Evolutionary conservation across 2,797 vertebrate genomes (phyloP), one percentile per base, ranked within the genome.

Genomic region (Sebastes hubbsi): DNA sequence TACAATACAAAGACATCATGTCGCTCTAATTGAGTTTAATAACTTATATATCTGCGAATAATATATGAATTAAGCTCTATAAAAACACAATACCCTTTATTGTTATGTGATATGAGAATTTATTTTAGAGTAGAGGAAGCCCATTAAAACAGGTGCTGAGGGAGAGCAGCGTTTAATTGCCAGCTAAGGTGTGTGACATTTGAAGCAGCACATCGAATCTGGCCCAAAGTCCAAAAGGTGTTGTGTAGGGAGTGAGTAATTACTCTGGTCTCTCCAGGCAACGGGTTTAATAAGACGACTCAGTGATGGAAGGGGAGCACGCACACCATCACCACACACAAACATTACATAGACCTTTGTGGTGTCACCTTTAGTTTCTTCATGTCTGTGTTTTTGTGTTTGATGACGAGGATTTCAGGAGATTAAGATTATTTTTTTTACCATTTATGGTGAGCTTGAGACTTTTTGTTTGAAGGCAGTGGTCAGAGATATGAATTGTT

Each of bases 211-310:
- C 88, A 88, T 93, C 80, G 73, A 87, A 88, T 94, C 89, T 94
- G 88, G 90, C 88, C 92, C 90, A 92, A 91, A 93, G 92, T 95
- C 94, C 90, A 93, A 91, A 91, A 95, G 88, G 91, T 95, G 94
- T 87, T 83, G 82, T 93, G 90, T 95, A 27, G 89, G 87, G 88
- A 89, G 91, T 91, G 84, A 77, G 90, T 94, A 96, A 95, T 96
- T 96, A 92, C 22, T 80, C 86, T 84, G 76, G 75, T 92, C 94
- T 95, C 92, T 88, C 89, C 90, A 90, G 89, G 91, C 91, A 87
- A 84, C 77, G 75, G 69, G 59, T 93, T 93, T 96, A 96, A 92
- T 94, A 91, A 88, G 80, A 87, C 32, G 32, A 84, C 83, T 91
- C 86, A 27, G 70, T 90, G 91, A 90, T 72, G 52, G 83, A 82